phyloP scores from a whole-genome alignment of 2,888 invertebrate genomes.

The Osedax frankpressi region DNA sequence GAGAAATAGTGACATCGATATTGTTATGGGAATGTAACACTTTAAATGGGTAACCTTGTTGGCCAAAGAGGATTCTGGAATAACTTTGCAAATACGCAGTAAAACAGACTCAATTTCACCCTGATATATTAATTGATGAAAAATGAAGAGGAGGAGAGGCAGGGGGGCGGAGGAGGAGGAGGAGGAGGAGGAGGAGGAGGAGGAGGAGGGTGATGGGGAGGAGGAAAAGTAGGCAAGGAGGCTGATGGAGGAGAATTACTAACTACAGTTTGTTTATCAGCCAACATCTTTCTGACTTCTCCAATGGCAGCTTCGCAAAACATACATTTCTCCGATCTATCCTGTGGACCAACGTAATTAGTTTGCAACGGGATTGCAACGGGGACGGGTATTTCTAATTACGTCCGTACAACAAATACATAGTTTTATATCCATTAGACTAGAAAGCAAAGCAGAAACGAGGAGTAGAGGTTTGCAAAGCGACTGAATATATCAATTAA shows the following conservation, averaged over 20 bases:
- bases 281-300: slow-evolving; percentile 22
- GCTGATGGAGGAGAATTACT: too few relatives aligned
- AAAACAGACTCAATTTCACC: slow-evolving; percentile 19
- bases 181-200: too few relatives aligned
- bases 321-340: slow-evolving; percentile 20
- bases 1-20: background rate
- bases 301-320: slow-evolving; percentile 25
- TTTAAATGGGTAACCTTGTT: slow-evolving; percentile 8
- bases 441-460: too few relatives aligned
- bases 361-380: background rate
- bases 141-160: too few relatives aligned
- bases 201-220: too few relatives aligned
- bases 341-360: slow-evolving; percentile 18
- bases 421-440: background rate
- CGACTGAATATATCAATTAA: too few relatives aligned
- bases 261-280: slow-evolving; percentile 23
- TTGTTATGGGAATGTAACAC: background rate
- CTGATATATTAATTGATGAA: too few relatives aligned
- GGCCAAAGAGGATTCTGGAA: slow-evolving; percentile 19
- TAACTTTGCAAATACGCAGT: slow-evolving; percentile 20
- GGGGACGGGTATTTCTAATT: too few relatives aligned
- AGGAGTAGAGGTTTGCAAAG: too few relatives aligned
- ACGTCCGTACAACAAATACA: too few relatives aligned
- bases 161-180: too few relatives aligned
- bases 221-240: too few relatives aligned